A percentile compares a stretch with the other conserved stretches of the same genome.
phyloP scores from a whole-genome alignment of 1,140 invertebrate species.

The Eciton burchellii region DNA sequence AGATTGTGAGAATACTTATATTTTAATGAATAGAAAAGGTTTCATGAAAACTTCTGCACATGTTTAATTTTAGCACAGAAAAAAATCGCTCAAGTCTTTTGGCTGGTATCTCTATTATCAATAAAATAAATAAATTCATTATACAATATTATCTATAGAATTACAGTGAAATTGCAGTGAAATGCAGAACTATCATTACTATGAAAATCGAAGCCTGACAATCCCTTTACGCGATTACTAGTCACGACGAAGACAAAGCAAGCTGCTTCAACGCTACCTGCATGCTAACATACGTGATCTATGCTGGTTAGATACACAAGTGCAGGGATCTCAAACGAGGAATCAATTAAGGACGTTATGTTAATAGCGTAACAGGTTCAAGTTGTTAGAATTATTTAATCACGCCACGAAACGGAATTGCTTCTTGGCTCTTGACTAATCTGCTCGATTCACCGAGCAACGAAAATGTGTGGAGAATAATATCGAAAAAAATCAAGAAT shows the following conservation, averaged over 20 bases:
- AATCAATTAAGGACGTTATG: constrained; percentile 50
- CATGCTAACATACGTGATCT: constrained; percentile 20
- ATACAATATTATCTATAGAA: background rate
- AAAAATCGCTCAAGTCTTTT: no score
- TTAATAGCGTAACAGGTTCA: constrained; percentile 43
- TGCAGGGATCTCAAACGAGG: constrained; percentile 27
- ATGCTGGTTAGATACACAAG: constrained; percentile 32
- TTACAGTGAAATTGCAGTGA: no score
- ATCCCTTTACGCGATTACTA: constrained; percentile 27
- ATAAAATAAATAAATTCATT: constrained; percentile 11
- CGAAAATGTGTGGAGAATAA: background rate
- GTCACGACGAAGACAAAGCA: constrained; percentile 10
- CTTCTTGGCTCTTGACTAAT: constrained; percentile 10
- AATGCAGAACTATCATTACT: background rate
- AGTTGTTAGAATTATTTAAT: constrained; percentile 9
- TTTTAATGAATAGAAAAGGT: no score
- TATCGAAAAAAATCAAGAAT: background rate
- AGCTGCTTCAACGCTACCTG: constrained; percentile 22
- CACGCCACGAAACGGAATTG: constrained; percentile 41
- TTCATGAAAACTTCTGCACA: no score
- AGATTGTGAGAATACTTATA: no score
- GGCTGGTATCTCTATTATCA: no score
- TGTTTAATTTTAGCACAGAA: no score
- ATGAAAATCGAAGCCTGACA: background rate
- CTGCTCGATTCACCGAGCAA: background rate